Evolutionary conservation across 2,797 vertebrate genomes (phyloP).

Genomic region (Agapornis canus): DNA sequence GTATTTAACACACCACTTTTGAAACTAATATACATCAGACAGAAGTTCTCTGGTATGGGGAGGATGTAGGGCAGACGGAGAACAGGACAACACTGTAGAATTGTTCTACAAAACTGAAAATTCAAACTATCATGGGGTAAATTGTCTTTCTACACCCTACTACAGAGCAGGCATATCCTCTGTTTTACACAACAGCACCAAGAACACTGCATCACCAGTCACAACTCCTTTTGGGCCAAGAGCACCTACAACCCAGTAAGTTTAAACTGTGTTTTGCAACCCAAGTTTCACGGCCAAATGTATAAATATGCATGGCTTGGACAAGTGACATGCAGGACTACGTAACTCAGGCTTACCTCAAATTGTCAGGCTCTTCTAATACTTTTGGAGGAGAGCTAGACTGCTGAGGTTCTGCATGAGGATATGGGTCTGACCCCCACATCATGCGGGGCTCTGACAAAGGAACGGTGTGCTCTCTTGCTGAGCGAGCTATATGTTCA

Average conservation of each 20-base stretch:
- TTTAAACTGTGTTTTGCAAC: not conserved
- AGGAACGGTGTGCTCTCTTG: conserved; percentile 88
- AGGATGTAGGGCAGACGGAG: not conserved
- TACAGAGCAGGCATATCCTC: not conserved
- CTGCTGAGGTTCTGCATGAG: conserved; percentile 85
- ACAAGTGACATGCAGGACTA: not conserved
- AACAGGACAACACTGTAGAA: not conserved
- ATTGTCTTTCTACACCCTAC: not conserved
- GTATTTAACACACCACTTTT: not conserved
- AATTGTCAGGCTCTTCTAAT: conserved; percentile 81
- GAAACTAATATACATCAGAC: not conserved
- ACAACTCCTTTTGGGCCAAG: not conserved
- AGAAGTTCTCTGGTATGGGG: accelerated
- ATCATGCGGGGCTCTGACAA: conserved; percentile 88
- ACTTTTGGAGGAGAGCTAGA: conserved; percentile 85
- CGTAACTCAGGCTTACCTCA: conserved; percentile 58
- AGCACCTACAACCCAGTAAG: not conserved
- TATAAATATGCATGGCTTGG: accelerated
- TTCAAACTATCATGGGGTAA: not conserved
- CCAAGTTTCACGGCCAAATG: accelerated
- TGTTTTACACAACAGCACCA: not conserved
- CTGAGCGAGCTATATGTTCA: conserved; percentile 89
- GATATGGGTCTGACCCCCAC: conserved; percentile 93
- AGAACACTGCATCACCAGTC: not conserved
- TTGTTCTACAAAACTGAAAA: not conserved